Conservation (phyloP, 1,140 invertebrate species). For the Drusus annulatus region DNA sequence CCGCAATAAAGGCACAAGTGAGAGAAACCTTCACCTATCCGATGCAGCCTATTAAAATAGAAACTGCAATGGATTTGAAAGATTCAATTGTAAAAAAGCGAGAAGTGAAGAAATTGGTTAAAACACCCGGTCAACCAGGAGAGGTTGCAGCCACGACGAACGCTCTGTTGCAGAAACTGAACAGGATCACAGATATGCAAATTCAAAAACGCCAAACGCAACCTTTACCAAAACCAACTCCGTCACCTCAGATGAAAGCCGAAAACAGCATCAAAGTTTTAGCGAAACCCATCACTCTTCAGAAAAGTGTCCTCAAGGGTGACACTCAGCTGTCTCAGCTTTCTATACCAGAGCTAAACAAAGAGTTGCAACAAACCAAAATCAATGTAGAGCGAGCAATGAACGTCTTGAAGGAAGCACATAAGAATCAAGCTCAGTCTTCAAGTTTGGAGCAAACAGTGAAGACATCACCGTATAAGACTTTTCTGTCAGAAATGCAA, state of each 20-base stretch:
- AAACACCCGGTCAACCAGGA: too few species aligned
- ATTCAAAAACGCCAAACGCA: constrained; percentile 7
- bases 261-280: too few species aligned
- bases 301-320: neutral
- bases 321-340: neutral
- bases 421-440: neutral
- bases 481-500: constrained; percentile 27
- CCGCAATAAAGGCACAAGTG: neutral
- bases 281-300: too few species aligned
- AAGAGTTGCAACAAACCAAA: constrained; percentile 9
- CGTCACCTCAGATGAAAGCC: neutral
- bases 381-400: neutral
- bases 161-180: constrained; percentile 15
- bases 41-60: too few species aligned
- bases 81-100: too few species aligned
- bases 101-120: too few species aligned
- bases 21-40: too few species aligned
- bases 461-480: neutral
- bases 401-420: neutral
- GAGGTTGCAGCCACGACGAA: neutral
- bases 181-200: constrained; percentile 18
- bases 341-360: too few species aligned
- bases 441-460: neutral
- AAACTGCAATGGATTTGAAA: too few species aligned
- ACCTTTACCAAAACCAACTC: neutral